phyloP scores from a whole-genome alignment of 2,113 vertebrate genomes.

The Varanus salvator region DNA sequence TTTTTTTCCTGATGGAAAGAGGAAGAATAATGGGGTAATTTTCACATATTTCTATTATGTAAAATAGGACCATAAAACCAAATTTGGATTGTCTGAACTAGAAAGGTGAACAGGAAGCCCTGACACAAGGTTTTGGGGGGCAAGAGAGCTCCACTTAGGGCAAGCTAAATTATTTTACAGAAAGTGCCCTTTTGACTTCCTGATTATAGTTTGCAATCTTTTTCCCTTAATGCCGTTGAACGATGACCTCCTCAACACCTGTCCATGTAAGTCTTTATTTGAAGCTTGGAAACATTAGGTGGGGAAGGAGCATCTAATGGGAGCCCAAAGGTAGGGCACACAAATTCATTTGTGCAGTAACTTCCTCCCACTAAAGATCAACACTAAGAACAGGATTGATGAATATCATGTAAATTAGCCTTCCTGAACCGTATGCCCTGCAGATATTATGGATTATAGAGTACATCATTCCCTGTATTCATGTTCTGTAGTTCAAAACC shows the following conservation, averaged over 20 bases:
- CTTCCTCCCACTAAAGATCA: neutral
- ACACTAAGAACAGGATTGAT: neutral
- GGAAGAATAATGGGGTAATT: neutral
- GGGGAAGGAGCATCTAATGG: neutral
- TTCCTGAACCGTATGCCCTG: no score
- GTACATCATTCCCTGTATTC: no score
- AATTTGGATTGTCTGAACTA: neutral
- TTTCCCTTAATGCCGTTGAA: slow-evolving; percentile 26
- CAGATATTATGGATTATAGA: no score
- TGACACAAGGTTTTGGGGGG: neutral
- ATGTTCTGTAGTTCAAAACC: no score
- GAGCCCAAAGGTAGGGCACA: neutral
- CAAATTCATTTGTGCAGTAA: neutral
- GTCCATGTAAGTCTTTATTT: neutral
- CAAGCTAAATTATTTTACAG: neutral
- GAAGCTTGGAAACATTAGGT: neutral
- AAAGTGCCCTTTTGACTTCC: neutral
- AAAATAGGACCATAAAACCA: slow-evolving; percentile 2
- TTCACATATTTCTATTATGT: neutral
- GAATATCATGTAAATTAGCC: neutral
- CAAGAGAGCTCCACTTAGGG: neutral
- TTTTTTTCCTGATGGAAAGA: neutral
- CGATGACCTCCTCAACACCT: neutral
- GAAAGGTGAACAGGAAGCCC: neutral
- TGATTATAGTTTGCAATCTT: neutral